A percentile compares a stretch with the other conserved stretches of the same genome.
Evolutionary conservation across 64 coral and sea anemone genomes (phyloP).

Genomic region (Hydrozoanthus tunicans): DNA sequence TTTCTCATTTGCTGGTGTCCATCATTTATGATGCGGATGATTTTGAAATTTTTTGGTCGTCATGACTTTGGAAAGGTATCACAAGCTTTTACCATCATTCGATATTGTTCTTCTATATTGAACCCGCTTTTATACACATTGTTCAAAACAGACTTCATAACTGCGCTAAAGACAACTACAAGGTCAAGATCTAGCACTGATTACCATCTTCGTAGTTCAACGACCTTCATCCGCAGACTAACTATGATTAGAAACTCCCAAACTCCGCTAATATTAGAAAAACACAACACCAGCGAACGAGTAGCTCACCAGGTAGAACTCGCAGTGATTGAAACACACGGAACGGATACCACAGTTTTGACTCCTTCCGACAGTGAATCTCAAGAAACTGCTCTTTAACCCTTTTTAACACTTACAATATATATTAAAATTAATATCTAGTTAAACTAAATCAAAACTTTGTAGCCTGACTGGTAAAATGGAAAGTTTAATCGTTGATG

Average conservation of each 20-base stretch:
- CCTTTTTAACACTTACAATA: too few relatives aligned
- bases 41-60: neutral
- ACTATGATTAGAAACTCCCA: neutral
- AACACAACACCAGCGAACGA: neutral
- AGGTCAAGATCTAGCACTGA: neutral
- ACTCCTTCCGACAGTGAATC: too few relatives aligned
- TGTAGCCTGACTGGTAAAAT: too few relatives aligned
- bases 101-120: conserved; percentile 13
- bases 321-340: too few relatives aligned
- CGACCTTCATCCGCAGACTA: neutral
- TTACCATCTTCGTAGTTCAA: neutral
- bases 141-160: conserved; percentile 39
- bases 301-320: too few relatives aligned
- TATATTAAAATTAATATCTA: too few relatives aligned
- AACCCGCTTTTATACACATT: conserved; percentile 37
- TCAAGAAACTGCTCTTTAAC: too few relatives aligned
- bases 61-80: neutral
- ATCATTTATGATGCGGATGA: neutral
- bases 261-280: neutral
- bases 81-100: neutral
- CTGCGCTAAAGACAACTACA: neutral
- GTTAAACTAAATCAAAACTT: too few relatives aligned
- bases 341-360: too few relatives aligned
- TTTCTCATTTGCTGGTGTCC: conserved; percentile 38
- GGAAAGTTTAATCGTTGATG: too few relatives aligned